Evolutionary conservation across 2,888 invertebrate genomes (phyloP).

Genomic region (Macaria notata): DNA sequence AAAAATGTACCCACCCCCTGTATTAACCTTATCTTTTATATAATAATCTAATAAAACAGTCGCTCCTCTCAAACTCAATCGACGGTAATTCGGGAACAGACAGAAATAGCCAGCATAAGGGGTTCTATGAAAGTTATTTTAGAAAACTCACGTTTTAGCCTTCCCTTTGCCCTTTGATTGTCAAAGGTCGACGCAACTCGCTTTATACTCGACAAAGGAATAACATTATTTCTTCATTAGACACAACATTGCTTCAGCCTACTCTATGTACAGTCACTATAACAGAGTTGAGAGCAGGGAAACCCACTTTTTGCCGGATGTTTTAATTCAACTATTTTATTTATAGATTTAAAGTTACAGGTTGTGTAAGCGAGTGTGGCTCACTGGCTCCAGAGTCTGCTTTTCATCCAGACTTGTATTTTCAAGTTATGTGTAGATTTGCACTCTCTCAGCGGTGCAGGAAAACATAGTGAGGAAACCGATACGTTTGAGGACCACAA

Average conservation of each 20-base stretch:
- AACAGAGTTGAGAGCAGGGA: conserved; percentile 1
- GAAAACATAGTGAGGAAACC: too few relatives aligned
- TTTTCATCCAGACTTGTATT: too few relatives aligned
- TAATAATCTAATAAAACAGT: too few relatives aligned
- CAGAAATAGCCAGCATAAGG: conserved; percentile 3
- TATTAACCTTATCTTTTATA: too few relatives aligned
- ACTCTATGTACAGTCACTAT: conserved; percentile 5
- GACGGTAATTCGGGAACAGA: conserved; percentile 3
- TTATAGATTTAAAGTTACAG: too few relatives aligned
- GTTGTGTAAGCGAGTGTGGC: too few relatives aligned
- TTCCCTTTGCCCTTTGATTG: conserved; percentile 23
- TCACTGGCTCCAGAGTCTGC: too few relatives aligned
- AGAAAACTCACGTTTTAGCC: conserved; percentile 16
- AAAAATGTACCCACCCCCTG: too few relatives aligned
- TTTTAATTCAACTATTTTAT: too few relatives aligned
- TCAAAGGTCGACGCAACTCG: conserved; percentile 21
- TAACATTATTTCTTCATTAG: conserved; percentile 20
- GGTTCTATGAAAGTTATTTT: conserved; percentile 14
- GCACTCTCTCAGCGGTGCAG: too few relatives aligned
- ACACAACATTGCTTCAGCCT: conserved; percentile 10
- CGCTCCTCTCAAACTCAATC: neutral
- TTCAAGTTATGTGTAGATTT: too few relatives aligned
- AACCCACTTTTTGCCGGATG: neutral
- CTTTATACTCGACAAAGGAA: conserved; percentile 17
- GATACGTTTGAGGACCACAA: too few relatives aligned